Conservation (phyloP, 2,888 invertebrate genomes). For the Papilio protenor region DNA sequence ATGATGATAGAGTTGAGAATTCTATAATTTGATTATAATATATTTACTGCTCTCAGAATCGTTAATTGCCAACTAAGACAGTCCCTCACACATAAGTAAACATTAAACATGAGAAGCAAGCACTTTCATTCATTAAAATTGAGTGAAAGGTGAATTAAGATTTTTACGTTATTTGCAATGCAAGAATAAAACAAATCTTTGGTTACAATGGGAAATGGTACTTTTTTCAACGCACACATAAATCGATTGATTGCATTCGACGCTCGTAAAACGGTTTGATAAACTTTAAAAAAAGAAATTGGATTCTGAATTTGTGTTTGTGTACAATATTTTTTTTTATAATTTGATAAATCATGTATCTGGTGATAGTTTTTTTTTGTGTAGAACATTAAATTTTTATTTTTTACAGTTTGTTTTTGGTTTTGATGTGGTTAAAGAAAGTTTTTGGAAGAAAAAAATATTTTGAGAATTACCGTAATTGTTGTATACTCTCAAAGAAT, state of each 20-base stretch:
- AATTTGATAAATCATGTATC: background rate
- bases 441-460: background rate
- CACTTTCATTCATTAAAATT: background rate
- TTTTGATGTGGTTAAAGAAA: background rate
- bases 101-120: background rate
- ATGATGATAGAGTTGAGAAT: no score
- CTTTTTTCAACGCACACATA: slow-evolving; percentile 51
- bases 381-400: background rate
- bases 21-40: no score
- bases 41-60: no score
- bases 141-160: background rate
- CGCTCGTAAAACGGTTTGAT: slow-evolving; percentile 42
- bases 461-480: background rate
- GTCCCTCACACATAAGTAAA: background rate
- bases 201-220: slow-evolving; percentile 57
- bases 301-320: slow-evolving; percentile 14
- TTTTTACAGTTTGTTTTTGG: background rate
- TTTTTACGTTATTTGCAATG: background rate
- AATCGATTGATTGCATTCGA: slow-evolving; percentile 38
- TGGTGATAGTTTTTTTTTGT: background rate
- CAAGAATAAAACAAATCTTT: slow-evolving; percentile 5
- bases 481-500: background rate
- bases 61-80: background rate
- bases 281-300: slow-evolving; percentile 36
- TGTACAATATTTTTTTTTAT: background rate